Base-by-base conservation (phyloP, 92 coral and sea anemone species). In the Epizoanthus rinbou region DNA sequence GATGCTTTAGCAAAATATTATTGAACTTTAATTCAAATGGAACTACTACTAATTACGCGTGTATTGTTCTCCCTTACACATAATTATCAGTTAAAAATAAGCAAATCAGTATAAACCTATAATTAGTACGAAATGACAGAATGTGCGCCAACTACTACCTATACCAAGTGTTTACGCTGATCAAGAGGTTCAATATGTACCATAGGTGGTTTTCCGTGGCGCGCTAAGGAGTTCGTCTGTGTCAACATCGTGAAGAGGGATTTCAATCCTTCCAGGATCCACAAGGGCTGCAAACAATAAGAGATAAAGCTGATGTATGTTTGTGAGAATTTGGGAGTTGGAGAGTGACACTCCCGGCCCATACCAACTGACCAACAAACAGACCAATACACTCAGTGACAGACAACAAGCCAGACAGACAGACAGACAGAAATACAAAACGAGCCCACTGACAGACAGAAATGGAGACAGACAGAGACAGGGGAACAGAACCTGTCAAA, bases 221-320 rank as follows among this genome's bases (percentile, higher is more conserved):
- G 94, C 92, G 62, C 90, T 92, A 31, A 92, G 80, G 11, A 90
- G 74, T 25, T 88, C 92, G 18, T 94, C 97, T 33, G 97, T 79
- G 80, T 94, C 97, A 47, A 88, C 93, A 17, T 75, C 87, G 74
- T 90, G 86, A 8, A 94, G 87, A 37, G 98, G 98, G 57, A 94
- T 84, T 80, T 92, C 94, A 10, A 94, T 94, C 59, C 96, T 83
- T 56, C 95, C 98, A 25, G 98, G 98, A 57, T 94, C 98, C 76
- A 94, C 98, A 64, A 94, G 82, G 2, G 98, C 98, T 94, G 83
- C 41, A 31, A 69, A 72, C 58, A 35, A 24, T 21, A 28, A 41
- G 14, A n/a, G 9, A 11, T 33, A 3, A 17, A 8, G 21, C 6
- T 31, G 13, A 75, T 62, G 22, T 21, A 22, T 10, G 39, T 24